Percentiles rank a stretch among this genome's conserved stretches.
Conservation (phyloP, 2,888 invertebrate genomes). For the Cinara cedri region DNA sequence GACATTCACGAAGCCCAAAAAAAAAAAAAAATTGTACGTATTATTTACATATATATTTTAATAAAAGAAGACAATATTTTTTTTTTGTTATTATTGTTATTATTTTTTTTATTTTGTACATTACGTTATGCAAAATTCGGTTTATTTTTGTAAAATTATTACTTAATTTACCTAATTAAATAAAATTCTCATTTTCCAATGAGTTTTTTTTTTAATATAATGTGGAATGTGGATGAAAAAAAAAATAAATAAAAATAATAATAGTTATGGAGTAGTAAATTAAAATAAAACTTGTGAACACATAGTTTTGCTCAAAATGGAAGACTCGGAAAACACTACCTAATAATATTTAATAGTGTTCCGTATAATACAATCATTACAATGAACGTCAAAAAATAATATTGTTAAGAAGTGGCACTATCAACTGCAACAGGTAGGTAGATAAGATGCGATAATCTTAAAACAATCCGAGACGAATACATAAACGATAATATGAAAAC, state of each 20-base stretch:
- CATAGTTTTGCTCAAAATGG: constrained; percentile 52
- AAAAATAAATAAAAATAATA: constrained; percentile 11
- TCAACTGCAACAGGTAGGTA: neutral
- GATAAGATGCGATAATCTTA: constrained; percentile 13
- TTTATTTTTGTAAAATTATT: constrained; percentile 12
- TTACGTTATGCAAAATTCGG: constrained; percentile 50
- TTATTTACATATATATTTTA: constrained; percentile 24
- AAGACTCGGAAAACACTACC: constrained; percentile 40
- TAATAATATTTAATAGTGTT: neutral
- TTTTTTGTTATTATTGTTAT: neutral
- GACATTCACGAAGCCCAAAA: constrained; percentile 45
- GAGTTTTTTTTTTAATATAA: constrained; percentile 4
- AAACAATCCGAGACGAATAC: too few species aligned
- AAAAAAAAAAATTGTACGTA: constrained; percentile 13
- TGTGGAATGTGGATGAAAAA: constrained; percentile 48
- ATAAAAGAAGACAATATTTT: constrained; percentile 36
- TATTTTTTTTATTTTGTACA: too few species aligned
- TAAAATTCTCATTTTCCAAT: neutral
- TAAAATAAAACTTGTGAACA: constrained; percentile 38
- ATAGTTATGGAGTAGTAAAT: constrained; percentile 27
- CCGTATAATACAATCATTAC: neutral
- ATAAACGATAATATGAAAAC: too few species aligned
- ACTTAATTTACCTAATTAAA: too few species aligned
- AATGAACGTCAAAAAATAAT: neutral
- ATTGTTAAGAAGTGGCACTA: constrained; percentile 3